A percentile compares a stretch with the other conserved stretches of the same genome.
These are phyloP conservation scores for Delichon dasypus DNA, from an alignment of 2,797 vertebrate genomes.

Conservation along the genomic window DNA sequence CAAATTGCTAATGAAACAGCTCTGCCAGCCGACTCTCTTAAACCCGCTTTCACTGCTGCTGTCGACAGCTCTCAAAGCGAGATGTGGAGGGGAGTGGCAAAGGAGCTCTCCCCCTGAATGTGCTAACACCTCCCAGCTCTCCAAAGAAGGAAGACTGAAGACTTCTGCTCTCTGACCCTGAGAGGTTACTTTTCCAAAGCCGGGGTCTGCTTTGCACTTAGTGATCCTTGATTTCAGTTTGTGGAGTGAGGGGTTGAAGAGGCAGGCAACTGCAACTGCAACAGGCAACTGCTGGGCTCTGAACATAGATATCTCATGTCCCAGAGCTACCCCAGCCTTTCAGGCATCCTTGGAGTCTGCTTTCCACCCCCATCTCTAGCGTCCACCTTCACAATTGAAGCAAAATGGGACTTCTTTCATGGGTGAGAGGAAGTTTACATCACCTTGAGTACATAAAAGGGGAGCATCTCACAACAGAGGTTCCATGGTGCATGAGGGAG, in stretches of 20 bases:
- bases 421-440: neutral
- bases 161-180: neutral
- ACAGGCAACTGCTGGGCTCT: neutral
- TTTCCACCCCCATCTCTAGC: neutral
- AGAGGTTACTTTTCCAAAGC: neutral
- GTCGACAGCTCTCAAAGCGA: neutral
- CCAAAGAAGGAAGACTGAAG: neutral
- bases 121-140: slow-evolving; percentile 24
- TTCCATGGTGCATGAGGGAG: neutral
- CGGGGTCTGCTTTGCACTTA: neutral
- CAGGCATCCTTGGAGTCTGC: neutral
- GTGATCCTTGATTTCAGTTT: neutral
- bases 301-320: neutral
- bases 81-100: neutral
- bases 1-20: slow-evolving; percentile 66
- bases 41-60: neutral
- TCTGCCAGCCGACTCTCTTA: slow-evolving; percentile 41
- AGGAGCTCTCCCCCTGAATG: neutral
- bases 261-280: neutral
- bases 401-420: neutral
- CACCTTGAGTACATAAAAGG: neutral
- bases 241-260: neutral
- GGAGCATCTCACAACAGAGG: neutral
- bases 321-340: neutral
- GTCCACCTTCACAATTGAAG: neutral